Evolutionary conservation across 2,797 vertebrate species (phyloP).

Genomic region (Manis pentadactyla): DNA sequence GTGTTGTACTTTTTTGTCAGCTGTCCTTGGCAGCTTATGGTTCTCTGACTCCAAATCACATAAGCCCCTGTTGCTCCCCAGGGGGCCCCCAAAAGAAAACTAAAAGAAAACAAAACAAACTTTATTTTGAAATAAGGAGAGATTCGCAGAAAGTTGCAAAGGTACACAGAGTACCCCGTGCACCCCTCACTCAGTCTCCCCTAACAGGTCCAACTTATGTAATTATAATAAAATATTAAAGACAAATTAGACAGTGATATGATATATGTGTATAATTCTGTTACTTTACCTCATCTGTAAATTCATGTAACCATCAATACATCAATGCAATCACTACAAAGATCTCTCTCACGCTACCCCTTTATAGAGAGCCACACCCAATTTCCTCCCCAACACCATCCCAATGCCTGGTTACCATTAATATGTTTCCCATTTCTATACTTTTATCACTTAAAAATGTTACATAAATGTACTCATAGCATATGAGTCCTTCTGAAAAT

Average conservation of each 20-base stretch:
- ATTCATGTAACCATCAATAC: not conserved
- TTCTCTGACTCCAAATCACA: not conserved
- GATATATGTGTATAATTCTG: not conserved
- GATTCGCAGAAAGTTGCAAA: not conserved
- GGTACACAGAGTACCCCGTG: not conserved
- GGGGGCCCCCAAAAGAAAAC: not conserved
- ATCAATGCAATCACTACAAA: not conserved
- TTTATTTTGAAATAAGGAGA: slow-evolving; percentile 36
- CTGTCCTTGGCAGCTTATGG: not conserved
- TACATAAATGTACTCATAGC: not conserved
- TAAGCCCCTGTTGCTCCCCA: not conserved
- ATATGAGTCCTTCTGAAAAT: not conserved
- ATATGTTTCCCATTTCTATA: slow-evolving; percentile 5
- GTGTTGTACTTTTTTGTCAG: not conserved
- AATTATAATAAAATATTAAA: slow-evolving; percentile 15
- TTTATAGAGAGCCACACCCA: not conserved
- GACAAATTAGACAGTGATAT: not conserved
- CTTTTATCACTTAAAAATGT: slow-evolving; percentile 30
- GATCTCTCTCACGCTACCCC: not conserved
- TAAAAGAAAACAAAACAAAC: not conserved
- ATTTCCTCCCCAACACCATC: not conserved
- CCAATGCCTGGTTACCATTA: not conserved
- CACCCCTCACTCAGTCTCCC: not conserved
- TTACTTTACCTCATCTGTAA: not conserved
- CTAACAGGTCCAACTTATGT: not conserved